Base-by-base conservation (phyloP, 35 echinoderm and acorn worm species). In the Diadema setosum region DNA sequence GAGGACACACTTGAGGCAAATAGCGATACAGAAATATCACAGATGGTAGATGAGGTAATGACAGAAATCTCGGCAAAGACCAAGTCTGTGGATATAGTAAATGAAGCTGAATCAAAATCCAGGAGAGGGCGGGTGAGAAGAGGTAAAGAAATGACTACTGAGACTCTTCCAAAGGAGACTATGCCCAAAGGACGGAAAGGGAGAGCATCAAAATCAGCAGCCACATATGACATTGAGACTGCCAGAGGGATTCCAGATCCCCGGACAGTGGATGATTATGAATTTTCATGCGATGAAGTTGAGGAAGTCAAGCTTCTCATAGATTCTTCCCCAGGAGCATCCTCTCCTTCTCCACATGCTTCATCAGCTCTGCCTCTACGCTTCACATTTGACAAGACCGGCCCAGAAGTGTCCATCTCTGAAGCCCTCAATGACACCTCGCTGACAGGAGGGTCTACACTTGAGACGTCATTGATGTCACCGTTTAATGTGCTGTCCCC, bases 111-210 rank as follows among this genome's bases (percentile, higher is more conserved):
- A 24, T 26, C 65, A 32, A 86, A 91, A 58, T 63, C 88, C 45
- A 90, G 84, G 63, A 84, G 81, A 42, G 88, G 81, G 15, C 81
- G 27, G 25, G 61, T 56, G 16, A 90, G 82, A 52, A 90, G 84
- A 39, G 45, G 16, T 21, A 24, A 48, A 58, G 86, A 75, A 9
- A 67, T 34, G 18, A 67, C 27, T 34, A 67, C 30, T 33, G 63
- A 67, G 12, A 67, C 63, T 33, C 48, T 16, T 52, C 2, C 48
- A 0, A 70, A 59, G 32, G 35, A 42, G 33, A 76, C 20, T 39
- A 93, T 88, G 49, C 25, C 80, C 35, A 31, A 37, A 21, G 57
- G 40, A 41, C 74, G 86, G 49, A 89, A 81, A 93, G 91, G 91
- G 30, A 82, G 91, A 60, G 76, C 46, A 43, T 61, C 90, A 26